phyloP scores from a whole-genome alignment of 2,797 vertebrate genomes.

The Parambassis ranga region DNA sequence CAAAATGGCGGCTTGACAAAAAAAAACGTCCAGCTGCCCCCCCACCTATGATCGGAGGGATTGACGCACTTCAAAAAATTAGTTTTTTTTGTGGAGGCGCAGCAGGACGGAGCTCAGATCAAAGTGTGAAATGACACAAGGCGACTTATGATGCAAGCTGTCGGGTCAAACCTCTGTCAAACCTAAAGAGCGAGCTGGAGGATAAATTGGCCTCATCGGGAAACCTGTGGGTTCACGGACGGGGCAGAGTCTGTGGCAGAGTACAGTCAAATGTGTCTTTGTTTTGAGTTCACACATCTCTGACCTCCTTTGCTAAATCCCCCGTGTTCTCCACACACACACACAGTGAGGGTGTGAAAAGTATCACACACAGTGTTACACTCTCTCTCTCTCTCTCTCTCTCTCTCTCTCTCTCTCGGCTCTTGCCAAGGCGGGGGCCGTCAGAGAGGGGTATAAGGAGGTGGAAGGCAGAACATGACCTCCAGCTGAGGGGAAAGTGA shows the following conservation, averaged over 20 bases:
- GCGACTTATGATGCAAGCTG: conserved; percentile 36
- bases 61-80: conserved; percentile 51
- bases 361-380: conserved; percentile 47
- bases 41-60: too few relatives aligned
- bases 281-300: conserved; percentile 68
- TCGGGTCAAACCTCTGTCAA: conserved; percentile 45
- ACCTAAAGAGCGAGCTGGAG: conserved; percentile 29
- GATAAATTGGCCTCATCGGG: conserved; percentile 46
- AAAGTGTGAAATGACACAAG: conserved; percentile 56
- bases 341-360: conserved; percentile 63
- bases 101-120: conserved; percentile 57
- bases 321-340: conserved; percentile 16
- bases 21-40: conserved; percentile 25
- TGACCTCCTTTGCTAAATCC: conserved; percentile 61
- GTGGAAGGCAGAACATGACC: conserved; percentile 37
- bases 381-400: too few relatives aligned
- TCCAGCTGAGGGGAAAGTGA: conserved; percentile 37
- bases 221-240: conserved; percentile 59
- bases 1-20: conserved; percentile 32
- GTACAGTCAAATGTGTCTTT: conserved; percentile 61
- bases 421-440: conserved; percentile 23
- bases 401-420: too few relatives aligned
- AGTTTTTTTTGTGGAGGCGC: conserved; percentile 45
- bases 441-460: conserved; percentile 29
- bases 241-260: conserved; percentile 37